phyloP scores from a whole-genome alignment of 2,797 vertebrate genomes.

The Onychomys leucogaster region DNA sequence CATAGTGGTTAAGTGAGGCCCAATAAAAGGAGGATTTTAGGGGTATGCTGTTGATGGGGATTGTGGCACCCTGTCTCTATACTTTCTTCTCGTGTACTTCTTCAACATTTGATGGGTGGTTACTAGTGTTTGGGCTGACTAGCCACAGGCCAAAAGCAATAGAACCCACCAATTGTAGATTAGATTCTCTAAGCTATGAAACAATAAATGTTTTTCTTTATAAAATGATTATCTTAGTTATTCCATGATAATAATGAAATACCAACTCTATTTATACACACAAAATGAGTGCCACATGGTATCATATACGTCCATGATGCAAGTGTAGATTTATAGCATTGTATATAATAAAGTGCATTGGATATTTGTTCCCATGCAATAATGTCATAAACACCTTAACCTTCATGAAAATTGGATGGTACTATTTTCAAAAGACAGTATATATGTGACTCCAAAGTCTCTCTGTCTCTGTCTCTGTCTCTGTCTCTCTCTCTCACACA shows the following conservation, averaged over 20 bases:
- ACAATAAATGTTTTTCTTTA: background rate
- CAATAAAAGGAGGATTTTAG: background rate
- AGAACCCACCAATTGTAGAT: background rate
- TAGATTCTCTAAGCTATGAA: background rate
- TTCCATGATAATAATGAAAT: background rate
- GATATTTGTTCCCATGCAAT: background rate
- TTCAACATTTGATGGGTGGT: background rate
- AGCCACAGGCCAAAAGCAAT: background rate
- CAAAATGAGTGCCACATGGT: background rate
- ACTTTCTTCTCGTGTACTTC: background rate
- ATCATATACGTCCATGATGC: background rate
- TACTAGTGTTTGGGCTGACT: too few relatives aligned
- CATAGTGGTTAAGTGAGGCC: background rate
- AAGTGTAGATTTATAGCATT: background rate
- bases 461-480: too few relatives aligned
- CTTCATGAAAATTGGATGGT: background rate
- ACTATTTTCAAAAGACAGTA: conserved; percentile 21
- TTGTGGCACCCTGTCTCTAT: background rate
- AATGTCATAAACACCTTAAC: background rate
- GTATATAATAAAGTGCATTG: background rate
- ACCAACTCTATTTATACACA: background rate
- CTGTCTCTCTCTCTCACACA: too few relatives aligned
- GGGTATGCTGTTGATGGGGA: background rate
- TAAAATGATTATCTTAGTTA: background rate
- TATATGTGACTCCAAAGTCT: background rate